Conservation (phyloP, 2,888 invertebrate genomes). For the Zaprionus bogoriensis region DNA sequence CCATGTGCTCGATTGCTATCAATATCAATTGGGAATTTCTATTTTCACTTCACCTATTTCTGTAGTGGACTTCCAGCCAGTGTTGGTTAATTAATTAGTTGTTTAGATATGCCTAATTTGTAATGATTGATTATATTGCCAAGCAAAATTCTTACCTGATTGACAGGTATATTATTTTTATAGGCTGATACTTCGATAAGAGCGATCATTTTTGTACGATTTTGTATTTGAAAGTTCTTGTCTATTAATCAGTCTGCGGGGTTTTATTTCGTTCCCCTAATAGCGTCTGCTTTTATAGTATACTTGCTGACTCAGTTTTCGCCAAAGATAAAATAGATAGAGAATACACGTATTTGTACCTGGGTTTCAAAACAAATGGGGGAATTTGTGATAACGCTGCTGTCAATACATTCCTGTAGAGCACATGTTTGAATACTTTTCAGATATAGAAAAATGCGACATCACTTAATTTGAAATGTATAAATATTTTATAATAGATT, state of each 20-base stretch:
- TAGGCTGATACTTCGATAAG: background rate
- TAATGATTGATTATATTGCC: no score
- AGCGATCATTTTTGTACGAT: background rate
- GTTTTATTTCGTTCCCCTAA: no score
- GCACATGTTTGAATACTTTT: no score
- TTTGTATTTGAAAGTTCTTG: background rate
- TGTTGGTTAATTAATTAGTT: background rate
- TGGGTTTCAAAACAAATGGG: background rate
- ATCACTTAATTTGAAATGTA: no score
- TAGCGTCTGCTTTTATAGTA: no score
- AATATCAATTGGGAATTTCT: background rate
- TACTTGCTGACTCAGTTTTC: constrained; percentile 22
- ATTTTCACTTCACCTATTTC: background rate
- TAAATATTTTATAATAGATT: background rate
- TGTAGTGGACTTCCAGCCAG: background rate
- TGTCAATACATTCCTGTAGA: no score
- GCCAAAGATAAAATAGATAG: constrained; percentile 4
- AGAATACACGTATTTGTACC: background rate
- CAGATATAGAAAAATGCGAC: no score
- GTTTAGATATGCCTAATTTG: background rate
- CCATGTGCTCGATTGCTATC: background rate
- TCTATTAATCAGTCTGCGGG: no score
- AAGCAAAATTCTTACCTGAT: no score
- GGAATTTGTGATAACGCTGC: background rate
- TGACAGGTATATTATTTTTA: no score